A percentile compares a stretch with the other conserved stretches of the same genome.
Evolutionary conservation across 2,113 vertebrate species (phyloP).

Genomic region (Chlorocebus sabaeus): DNA sequence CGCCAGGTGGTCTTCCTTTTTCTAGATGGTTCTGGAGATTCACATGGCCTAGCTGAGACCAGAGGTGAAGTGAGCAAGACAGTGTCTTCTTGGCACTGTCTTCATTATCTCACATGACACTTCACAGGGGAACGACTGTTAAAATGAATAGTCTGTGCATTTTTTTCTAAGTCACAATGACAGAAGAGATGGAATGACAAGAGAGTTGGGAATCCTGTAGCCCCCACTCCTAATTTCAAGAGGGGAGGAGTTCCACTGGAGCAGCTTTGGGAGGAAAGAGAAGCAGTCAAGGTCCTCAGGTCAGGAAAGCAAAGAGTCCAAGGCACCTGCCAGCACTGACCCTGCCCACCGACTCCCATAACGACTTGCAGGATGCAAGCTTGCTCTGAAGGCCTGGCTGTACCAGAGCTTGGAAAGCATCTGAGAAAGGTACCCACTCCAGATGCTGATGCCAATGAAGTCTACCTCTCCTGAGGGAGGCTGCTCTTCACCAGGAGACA

Average conservation of each 20-base stretch:
- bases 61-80: neutral
- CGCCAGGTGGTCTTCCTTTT: neutral
- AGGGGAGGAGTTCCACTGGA: neutral
- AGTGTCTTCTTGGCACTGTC: neutral
- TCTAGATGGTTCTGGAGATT: neutral
- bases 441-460: neutral
- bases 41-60: neutral
- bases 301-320: neutral
- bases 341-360: neutral
- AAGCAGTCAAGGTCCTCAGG: neutral
- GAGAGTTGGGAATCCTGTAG: neutral
- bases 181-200: neutral
- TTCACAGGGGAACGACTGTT: accelerated
- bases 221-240: neutral
- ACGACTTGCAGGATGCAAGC: accelerated
- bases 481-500: neutral
- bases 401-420: neutral
- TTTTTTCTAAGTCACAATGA: neutral
- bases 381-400: neutral
- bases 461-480: neutral
- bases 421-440: neutral
- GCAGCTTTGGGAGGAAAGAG: neutral
- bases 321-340: neutral
- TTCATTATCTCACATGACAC: neutral
- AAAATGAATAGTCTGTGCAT: neutral